phyloP scores from a whole-genome alignment of 2,888 invertebrate genomes.

The Mesorhabditis spiculigera region DNA sequence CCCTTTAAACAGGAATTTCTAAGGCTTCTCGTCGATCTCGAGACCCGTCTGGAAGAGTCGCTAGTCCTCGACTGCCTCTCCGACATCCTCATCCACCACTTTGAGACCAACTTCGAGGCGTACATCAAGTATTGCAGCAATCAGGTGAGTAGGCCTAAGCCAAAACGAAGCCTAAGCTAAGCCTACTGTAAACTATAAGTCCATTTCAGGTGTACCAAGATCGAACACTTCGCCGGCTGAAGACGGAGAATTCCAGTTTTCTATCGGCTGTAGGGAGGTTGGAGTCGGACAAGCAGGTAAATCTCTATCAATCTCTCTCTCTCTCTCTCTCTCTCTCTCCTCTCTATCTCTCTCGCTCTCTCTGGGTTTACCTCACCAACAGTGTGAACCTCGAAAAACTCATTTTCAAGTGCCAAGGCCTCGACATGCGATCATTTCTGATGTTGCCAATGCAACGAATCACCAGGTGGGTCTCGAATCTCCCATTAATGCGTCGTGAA shows the following conservation, averaged over 20 bases:
- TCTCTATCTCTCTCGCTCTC: too few relatives aligned
- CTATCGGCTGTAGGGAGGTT: slow-evolving; percentile 67
- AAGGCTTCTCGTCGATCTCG: slow-evolving; percentile 78
- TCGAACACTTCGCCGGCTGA: slow-evolving; percentile 43
- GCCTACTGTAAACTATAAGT: background rate
- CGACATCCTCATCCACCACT: slow-evolving; percentile 78
- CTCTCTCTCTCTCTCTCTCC: too few relatives aligned
- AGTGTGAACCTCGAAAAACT: background rate
- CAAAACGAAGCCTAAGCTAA: background rate
- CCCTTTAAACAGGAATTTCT: too few relatives aligned
- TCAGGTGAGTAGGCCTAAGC: slow-evolving; percentile 63
- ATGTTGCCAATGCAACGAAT: slow-evolving; percentile 97
- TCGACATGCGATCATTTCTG: slow-evolving; percentile 86
- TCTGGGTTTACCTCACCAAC: too few relatives aligned
- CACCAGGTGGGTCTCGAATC: slow-evolving; percentile 63
- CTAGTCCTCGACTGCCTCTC: slow-evolving; percentile 76
- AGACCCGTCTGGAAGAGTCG: slow-evolving; percentile 85
- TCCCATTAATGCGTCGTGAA: too few relatives aligned
- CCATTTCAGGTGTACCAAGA: slow-evolving; percentile 46
- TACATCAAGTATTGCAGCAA: slow-evolving; percentile 91
- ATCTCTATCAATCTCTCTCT: too few relatives aligned
- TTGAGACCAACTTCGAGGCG: slow-evolving; percentile 75
- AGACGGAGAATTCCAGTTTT: slow-evolving; percentile 61
- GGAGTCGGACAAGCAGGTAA: slow-evolving; percentile 69
- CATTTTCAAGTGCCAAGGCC: slow-evolving; percentile 70